A percentile compares a stretch with the other conserved stretches of the same genome.
These are phyloP conservation scores for Biston betularia DNA, from an alignment of 2,888 invertebrate species.

Conservation along the genomic window DNA sequence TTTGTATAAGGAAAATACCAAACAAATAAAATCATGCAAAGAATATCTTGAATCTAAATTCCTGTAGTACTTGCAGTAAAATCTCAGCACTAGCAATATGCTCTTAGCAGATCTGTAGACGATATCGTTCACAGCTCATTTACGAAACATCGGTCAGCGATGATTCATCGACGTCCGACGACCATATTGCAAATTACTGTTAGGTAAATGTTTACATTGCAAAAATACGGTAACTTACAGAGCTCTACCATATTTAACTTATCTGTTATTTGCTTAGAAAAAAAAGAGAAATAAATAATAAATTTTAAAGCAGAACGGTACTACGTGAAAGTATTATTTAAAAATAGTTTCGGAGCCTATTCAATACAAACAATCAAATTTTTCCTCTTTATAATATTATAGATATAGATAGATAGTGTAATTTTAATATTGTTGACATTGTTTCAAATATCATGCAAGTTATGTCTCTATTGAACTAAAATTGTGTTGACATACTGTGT, in stretches of 20 bases:
- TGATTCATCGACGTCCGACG: slow-evolving; percentile 51
- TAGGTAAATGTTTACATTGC: slow-evolving; percentile 19
- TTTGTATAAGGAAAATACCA: not conserved
- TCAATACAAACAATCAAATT: no score
- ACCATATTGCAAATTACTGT: slow-evolving; percentile 35
- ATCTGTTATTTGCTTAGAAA: not conserved
- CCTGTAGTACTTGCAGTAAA: not conserved
- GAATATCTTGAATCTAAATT: no score
- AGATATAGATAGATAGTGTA: slow-evolving; percentile 19
- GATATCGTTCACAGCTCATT: slow-evolving; percentile 45
- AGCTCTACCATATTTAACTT: not conserved
- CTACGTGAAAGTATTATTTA: not conserved
- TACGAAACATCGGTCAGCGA: slow-evolving; percentile 47
- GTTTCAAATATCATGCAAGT: slow-evolving; percentile 15
- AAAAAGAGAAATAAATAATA: not conserved
- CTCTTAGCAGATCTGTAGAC: slow-evolving; percentile 10
- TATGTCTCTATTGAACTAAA: slow-evolving; percentile 21
- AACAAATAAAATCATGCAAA: not conserved
- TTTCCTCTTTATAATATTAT: no score
- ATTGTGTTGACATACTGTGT: slow-evolving; percentile 14
- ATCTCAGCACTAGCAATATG: not conserved
- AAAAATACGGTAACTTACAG: not conserved
- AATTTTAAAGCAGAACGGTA: not conserved
- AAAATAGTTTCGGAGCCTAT: not conserved
- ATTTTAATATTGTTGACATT: slow-evolving; percentile 24